Base-by-base conservation (phyloP, 2,888 invertebrate genomes). In the Salpingus planirostris region DNA sequence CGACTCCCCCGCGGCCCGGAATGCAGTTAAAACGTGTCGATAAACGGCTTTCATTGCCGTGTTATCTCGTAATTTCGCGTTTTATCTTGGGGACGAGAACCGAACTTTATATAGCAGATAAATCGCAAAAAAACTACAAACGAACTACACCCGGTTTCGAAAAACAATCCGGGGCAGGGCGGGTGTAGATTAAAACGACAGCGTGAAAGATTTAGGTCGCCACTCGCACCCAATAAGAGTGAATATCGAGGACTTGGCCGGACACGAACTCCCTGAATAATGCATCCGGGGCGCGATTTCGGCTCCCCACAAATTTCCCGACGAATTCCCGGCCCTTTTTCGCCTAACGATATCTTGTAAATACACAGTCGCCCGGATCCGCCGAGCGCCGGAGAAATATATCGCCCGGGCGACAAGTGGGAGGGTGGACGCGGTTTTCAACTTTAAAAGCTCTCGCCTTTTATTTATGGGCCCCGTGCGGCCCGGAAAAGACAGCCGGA, bases 251-350 rank as follows among this genome's bases (percentile, higher is more conserved):
- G 18, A 14, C 21, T 26, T 27, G 13, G 13, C 14, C 13, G 15
- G 24, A 13, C 32, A 29, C 18, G 13, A 34, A n/a, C 21, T 27
- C n/a, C 14, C 23, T 53, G 53, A 50, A 53, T 53, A 49, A 53
- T 53, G 46, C 42, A 52, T 50, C 29, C 27, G 27, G 44, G 34
- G 43, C 46, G 22, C 27, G 21, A 7, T 31, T 24, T 18, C 24
- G 23, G 21, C 21, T 21, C n/a, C 24, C 21, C 24, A 27, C 31
- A 35, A 35, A 31, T 35, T 31, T 14, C n/a, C n/a, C n/a, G n/a
- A n/a, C 34, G 30, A 36, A 40, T 40, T 40, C 31, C 33, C 35
- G 38, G 35, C 29, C 24, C 21, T 31, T 36, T 31, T 26, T 24
- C 27, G 33, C 24, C 24, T 24, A 29, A 25, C 25, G 29, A 34